Conservation (phyloP, 2,888 invertebrate genomes). For the Proisotoma minuta region DNA sequence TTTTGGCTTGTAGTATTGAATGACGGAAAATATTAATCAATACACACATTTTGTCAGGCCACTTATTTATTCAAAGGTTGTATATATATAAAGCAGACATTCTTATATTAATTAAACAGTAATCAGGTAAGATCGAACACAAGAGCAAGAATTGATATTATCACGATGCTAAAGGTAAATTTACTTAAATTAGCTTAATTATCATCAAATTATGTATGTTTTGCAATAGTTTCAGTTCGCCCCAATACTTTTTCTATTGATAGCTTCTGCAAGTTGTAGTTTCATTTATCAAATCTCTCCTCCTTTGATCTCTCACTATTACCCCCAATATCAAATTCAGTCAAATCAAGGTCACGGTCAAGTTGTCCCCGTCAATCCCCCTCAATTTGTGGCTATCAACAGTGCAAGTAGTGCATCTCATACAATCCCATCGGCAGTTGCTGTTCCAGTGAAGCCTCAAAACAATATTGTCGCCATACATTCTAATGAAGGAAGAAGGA, state of each 20-base stretch:
- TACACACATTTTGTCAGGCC: too few relatives aligned
- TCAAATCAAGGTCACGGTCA: not conserved
- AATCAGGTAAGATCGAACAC: slow-evolving; percentile 6
- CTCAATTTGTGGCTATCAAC: slow-evolving; percentile 23
- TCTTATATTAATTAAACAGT: not conserved
- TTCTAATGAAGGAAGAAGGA: not conserved
- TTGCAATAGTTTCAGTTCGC: too few relatives aligned
- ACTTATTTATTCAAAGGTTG: too few relatives aligned
- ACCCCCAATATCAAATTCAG: not conserved
- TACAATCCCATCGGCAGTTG: slow-evolving; percentile 13
- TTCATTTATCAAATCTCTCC: not conserved
- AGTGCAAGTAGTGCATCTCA: slow-evolving; percentile 17
- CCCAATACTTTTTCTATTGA: too few relatives aligned
- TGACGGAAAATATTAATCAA: too few relatives aligned
- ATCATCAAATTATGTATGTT: too few relatives aligned
- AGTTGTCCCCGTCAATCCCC: slow-evolving; percentile 10
- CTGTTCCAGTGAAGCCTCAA: slow-evolving; percentile 2
- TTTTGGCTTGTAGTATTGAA: too few relatives aligned
- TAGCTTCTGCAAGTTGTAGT: too few relatives aligned
- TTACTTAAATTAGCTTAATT: too few relatives aligned
- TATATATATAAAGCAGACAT: too few relatives aligned
- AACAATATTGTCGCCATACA: slow-evolving; percentile 18
- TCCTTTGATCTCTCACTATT: not conserved
- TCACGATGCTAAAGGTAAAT: not conserved
- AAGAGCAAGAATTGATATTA: slow-evolving; percentile 13